Evolutionary conservation across 1,140 invertebrate genomes (phyloP), one percentile per base, ranked within the genome.

Genomic region (Ridgeia piscesae): DNA sequence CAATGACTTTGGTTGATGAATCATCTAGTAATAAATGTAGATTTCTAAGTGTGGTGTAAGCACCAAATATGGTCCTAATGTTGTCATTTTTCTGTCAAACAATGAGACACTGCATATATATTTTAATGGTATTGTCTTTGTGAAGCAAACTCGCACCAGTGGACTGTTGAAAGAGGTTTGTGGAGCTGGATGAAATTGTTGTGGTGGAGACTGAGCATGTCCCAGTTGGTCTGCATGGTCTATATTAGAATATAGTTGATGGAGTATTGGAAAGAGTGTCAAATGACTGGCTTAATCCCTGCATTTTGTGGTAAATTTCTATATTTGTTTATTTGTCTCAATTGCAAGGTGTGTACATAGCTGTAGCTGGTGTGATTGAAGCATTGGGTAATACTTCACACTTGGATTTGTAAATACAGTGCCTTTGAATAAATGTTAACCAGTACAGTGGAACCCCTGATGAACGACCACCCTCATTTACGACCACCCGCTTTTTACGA

Each of bases 41-140:
- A 11, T 21, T 50, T 50, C 48, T 50, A 50, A n/a, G n/a, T n/a
- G n/a, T n/a, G n/a, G n/a, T 50, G 48, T 50, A 21, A 92, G 27
- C 89, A 34, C 21, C 21, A 0, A 21, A 50, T 50, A 50, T 50
- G 21, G 48, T 50, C 48, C 8, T 27, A 92, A 33, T 21, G 33
- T 88, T 91, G 34, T 91, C 89, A n/a, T 91, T 42, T 42, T 4
- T 91, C n/a, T 35, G 89, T 42, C 21, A 35, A 27, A 34, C 35
- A 35, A 27, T 34, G 89, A 34, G n/a, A 35, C 34, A 27, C 89
- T 35, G 89, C 89, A 42, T 21, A 91, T 91, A 91, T 91, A 14
- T 42, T 89, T 35, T 91, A 91, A 34, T 91, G 17, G 33, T 35
- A 77, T 77, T 77, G 58, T 77, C 58, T 77, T 77, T 77, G 58